These are phyloP conservation scores for Volucella inflata DNA, from an alignment of 2,888 invertebrate species.

Conservation along the genomic window DNA sequence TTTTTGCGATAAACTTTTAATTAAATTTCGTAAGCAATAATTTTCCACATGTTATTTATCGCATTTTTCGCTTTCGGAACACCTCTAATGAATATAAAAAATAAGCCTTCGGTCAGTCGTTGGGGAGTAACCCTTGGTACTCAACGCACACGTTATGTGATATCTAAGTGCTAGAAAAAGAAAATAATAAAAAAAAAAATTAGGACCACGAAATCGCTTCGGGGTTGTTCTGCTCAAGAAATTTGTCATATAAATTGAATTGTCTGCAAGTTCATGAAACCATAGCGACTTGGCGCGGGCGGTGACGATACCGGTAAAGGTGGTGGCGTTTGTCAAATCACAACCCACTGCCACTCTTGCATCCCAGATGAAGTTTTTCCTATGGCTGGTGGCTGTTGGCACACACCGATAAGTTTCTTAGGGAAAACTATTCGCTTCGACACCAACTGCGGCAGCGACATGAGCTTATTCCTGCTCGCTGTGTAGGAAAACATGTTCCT, in stretches of 20 bases:
- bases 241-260: conserved; percentile 55
- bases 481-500: conserved; percentile 63
- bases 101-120: conserved; percentile 42
- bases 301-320: neutral
- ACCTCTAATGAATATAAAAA: conserved; percentile 38
- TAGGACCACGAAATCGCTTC: conserved; percentile 1
- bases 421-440: conserved; percentile 71
- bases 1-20: conserved; percentile 57
- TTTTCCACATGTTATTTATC: conserved; percentile 59
- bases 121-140: conserved; percentile 2
- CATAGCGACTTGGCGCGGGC: neutral
- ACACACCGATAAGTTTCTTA: conserved; percentile 65
- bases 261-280: conserved; percentile 47
- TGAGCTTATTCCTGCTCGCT: conserved; percentile 57
- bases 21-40: conserved; percentile 66
- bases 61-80: conserved; percentile 43
- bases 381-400: conserved; percentile 33
- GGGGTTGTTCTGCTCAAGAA: conserved; percentile 16
- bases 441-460: conserved; percentile 68
- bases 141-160: conserved; percentile 7
- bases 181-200: conserved; percentile 11
- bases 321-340: conserved; percentile 33
- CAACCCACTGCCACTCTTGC: conserved; percentile 14
- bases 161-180: conserved; percentile 8
- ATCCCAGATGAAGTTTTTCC: conserved; percentile 54